Percentiles rank a stretch among this genome's conserved stretches.
phyloP scores from a whole-genome alignment of 1,140 invertebrate species.

The Drosophila hydei region DNA sequence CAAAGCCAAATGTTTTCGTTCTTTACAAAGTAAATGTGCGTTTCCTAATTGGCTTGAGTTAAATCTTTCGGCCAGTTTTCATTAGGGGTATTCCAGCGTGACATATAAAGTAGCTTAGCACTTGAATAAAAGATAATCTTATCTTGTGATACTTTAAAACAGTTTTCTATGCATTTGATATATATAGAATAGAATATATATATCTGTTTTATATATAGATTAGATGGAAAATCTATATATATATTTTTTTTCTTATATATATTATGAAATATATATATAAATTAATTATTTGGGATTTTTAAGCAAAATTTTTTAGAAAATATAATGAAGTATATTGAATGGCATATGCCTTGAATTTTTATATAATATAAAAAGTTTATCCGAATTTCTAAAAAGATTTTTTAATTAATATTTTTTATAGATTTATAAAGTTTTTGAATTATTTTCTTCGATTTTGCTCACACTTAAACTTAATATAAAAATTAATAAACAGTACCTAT shows the following conservation, averaged over 20 bases:
- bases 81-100: neutral
- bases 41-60: neutral
- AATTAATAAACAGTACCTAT: too few relatives aligned
- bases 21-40: constrained; percentile 7
- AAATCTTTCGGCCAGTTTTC: neutral
- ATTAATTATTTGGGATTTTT: neutral
- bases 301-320: neutral
- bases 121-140: neutral
- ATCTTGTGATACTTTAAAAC: neutral
- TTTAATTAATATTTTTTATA: neutral
- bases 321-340: too few relatives aligned
- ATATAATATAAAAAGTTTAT: too few relatives aligned
- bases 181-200: too few relatives aligned
- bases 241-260: too few relatives aligned
- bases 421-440: neutral
- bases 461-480: too few relatives aligned
- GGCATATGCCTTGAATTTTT: neutral
- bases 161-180: neutral
- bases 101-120: neutral
- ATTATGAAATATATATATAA: too few relatives aligned
- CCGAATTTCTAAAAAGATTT: too few relatives aligned
- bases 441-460: neutral
- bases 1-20: neutral
- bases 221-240: too few relatives aligned
- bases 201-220: too few relatives aligned